Evolutionary conservation across 2,797 vertebrate species (phyloP).

Genomic region (Morus bassanus): DNA sequence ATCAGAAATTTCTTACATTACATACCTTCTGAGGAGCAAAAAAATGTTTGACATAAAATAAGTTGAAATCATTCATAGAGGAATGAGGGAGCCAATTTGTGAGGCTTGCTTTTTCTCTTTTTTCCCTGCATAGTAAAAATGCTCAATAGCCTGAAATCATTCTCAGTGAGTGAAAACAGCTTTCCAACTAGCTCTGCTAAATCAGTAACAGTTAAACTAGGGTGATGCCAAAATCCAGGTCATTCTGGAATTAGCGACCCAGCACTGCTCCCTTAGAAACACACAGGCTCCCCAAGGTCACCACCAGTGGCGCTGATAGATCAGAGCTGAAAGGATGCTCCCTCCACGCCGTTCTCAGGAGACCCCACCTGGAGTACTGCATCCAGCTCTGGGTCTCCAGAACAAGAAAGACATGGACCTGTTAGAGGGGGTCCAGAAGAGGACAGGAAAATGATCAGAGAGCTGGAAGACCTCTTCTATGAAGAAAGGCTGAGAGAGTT

Average conservation of each 20-base stretch:
- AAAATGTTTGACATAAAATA: background rate
- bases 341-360: accelerated
- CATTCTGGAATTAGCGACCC: background rate
- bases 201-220: background rate
- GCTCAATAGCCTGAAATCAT: background rate
- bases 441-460: no score
- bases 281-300: background rate
- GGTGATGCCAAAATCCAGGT: background rate
- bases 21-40: background rate
- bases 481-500: background rate
- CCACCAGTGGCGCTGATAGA: accelerated
- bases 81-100: background rate
- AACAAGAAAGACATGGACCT: background rate
- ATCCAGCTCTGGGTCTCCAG: background rate
- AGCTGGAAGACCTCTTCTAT: background rate
- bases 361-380: background rate
- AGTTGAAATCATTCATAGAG: background rate
- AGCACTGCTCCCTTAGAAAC: background rate
- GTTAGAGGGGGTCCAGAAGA: background rate
- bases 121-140: background rate
- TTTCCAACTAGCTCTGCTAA: background rate
- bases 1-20: background rate
- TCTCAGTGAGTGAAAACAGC: background rate
- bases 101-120: background rate
- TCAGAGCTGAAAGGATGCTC: background rate